Conservation (phyloP, 2,797 vertebrate species). For the Syngnathus rostellatus region DNA sequence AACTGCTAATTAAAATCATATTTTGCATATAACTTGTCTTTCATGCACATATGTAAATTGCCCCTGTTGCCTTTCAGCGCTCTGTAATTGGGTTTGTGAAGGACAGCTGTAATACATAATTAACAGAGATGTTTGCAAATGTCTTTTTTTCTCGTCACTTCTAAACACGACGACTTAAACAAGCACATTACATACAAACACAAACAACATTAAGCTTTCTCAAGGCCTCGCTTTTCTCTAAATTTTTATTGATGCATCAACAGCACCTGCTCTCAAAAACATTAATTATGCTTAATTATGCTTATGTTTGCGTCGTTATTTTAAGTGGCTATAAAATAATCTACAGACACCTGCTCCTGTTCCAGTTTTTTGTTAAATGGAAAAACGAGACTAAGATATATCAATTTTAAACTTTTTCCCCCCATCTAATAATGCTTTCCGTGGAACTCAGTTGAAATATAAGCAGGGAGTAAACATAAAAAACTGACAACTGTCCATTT, state of each 20-base stretch:
- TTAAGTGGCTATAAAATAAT: slow-evolving; percentile 40
- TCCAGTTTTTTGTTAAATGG: neutral
- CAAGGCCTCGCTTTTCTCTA: slow-evolving; percentile 36
- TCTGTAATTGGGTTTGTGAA: slow-evolving; percentile 99
- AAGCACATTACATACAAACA: slow-evolving; percentile 37
- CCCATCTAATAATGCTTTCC: no score
- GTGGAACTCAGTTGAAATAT: no score
- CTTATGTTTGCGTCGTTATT: slow-evolving; percentile 54
- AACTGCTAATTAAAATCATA: slow-evolving; percentile 98
- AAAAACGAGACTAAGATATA: no score
- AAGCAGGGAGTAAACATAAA: no score
- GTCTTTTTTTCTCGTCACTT: slow-evolving; percentile 63
- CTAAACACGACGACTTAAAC: slow-evolving; percentile 75
- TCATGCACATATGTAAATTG: slow-evolving; percentile 93
- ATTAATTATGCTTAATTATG: slow-evolving; percentile 60
- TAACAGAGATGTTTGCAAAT: slow-evolving; percentile 95
- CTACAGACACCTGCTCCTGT: neutral
- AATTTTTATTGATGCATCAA: slow-evolving; percentile 42
- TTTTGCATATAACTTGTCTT: slow-evolving; percentile 96
- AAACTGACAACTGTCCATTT: no score
- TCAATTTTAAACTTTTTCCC: no score
- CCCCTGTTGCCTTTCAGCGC: slow-evolving; percentile 91
- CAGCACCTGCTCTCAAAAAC: slow-evolving; percentile 32
- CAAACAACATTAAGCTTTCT: slow-evolving; percentile 43
- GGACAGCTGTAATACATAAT: slow-evolving; percentile 99